Evolutionary conservation across 1,140 invertebrate species (phyloP).

Genomic region (Leptinotarsa lineolata): DNA sequence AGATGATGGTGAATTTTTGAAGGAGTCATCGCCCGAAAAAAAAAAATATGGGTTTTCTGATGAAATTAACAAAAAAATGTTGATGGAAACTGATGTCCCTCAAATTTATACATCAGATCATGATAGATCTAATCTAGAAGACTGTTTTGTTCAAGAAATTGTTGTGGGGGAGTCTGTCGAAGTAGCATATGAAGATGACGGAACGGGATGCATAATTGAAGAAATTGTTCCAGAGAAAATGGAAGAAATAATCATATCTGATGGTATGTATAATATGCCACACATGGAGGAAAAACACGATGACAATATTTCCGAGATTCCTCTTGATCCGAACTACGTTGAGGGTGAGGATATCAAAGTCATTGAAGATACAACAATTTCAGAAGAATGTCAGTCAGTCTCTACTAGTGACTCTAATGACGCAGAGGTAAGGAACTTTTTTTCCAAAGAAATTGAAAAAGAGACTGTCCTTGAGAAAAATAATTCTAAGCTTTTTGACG

Average conservation of each 20-base stretch:
- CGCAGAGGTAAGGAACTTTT: conserved; percentile 17
- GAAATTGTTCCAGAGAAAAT: conserved; percentile 5
- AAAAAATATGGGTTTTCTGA: not conserved
- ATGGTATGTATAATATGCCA: not conserved
- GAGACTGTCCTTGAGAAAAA: not conserved
- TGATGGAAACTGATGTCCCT: conserved; percentile 7
- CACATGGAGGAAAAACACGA: too few species aligned
- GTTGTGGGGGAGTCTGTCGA: not conserved
- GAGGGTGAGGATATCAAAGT: not conserved
- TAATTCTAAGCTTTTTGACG: not conserved
- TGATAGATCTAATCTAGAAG: not conserved
- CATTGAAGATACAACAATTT: not conserved
- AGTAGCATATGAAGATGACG: not conserved
- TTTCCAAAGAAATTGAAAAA: conserved; percentile 12
- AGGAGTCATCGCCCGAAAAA: not conserved
- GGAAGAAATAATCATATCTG: not conserved
- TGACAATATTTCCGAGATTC: too few species aligned
- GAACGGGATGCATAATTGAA: conserved; percentile 1
- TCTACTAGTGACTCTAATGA: conserved; percentile 18
- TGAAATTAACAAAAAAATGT: conserved; percentile 5
- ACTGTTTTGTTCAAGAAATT: conserved; percentile 3
- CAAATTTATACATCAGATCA: not conserved
- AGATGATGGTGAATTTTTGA: not conserved
- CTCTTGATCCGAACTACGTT: too few species aligned
- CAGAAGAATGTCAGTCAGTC: conserved; percentile 16